Conservation (phyloP, 2,113 vertebrate species). For the Aviceda subcristata region DNA sequence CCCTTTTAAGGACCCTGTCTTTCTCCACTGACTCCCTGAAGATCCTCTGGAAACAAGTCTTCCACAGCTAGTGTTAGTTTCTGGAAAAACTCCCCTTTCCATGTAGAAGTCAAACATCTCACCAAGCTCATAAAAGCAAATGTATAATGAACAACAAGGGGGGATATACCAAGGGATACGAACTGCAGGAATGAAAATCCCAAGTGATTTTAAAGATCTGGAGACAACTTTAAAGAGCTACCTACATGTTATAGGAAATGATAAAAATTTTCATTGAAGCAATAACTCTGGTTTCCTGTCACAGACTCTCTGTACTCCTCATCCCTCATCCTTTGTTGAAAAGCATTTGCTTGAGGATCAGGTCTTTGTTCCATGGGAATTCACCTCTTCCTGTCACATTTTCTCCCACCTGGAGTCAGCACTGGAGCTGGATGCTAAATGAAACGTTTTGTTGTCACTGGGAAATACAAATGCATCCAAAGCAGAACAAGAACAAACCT, state of each 20-base stretch:
- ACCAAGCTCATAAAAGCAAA: neutral
- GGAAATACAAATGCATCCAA: conserved; percentile 8
- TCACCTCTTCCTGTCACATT: neutral
- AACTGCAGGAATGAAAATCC: neutral
- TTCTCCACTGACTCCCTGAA: neutral
- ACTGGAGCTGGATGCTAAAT: neutral
- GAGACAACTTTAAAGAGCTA: neutral
- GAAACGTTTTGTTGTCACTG: neutral
- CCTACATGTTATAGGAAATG: neutral
- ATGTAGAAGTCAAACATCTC: neutral
- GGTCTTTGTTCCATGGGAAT: neutral
- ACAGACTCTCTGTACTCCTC: neutral
- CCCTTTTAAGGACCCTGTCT: neutral
- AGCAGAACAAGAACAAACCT: neutral
- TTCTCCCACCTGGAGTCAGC: neutral
- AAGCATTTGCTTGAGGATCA: neutral
- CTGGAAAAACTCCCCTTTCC: neutral
- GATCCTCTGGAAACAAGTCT: neutral
- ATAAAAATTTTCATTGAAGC: neutral
- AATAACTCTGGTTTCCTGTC: conserved; percentile 6
- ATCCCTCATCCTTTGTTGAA: neutral
- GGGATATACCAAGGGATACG: neutral
- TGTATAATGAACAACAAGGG: neutral
- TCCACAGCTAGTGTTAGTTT: neutral
- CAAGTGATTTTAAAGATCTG: conserved; percentile 4